phyloP scores from a whole-genome alignment of 1,140 invertebrate species.

The Teleopsis dalmanni region DNA sequence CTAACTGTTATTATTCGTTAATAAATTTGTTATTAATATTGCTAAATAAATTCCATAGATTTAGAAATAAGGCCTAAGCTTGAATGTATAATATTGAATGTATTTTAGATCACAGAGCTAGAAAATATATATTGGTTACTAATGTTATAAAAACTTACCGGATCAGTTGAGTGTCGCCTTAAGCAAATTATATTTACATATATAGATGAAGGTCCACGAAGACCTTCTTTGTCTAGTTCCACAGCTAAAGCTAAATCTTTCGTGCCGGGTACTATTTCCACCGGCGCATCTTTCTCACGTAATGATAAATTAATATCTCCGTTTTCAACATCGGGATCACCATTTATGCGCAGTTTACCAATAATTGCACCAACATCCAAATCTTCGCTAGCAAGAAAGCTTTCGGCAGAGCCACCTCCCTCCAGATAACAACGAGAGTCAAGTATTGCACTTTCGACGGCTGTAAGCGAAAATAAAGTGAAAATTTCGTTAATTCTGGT shows the following conservation, averaged over 20 bases:
- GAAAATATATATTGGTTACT: not conserved
- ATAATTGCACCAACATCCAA: constrained; percentile 67
- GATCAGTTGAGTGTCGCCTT: constrained; percentile 68
- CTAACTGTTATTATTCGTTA: too few species aligned
- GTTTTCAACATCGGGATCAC: constrained; percentile 58
- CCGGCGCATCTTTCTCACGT: constrained; percentile 69
- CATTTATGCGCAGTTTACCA: constrained; percentile 67
- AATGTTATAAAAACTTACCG: constrained; percentile 44
- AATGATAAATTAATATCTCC: constrained; percentile 74
- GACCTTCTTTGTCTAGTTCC: constrained; percentile 76
- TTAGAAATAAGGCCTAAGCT: too few species aligned
- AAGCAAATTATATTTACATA: constrained; percentile 81
- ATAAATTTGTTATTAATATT: too few species aligned
- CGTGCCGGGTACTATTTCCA: constrained; percentile 63
- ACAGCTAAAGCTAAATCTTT: constrained; percentile 74
- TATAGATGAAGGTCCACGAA: constrained; percentile 71
- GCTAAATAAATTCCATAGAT: too few species aligned
- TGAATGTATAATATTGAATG: too few species aligned
- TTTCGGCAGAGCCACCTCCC: constrained; percentile 81
- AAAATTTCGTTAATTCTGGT: too few species aligned
- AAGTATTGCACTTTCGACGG: constrained; percentile 48
- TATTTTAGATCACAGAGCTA: too few species aligned
- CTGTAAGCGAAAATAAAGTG: constrained; percentile 24
- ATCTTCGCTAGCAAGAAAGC: constrained; percentile 83
- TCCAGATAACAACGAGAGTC: constrained; percentile 83